phyloP scores from a whole-genome alignment of 2,797 vertebrate species.

The Takifugu rubripes region DNA sequence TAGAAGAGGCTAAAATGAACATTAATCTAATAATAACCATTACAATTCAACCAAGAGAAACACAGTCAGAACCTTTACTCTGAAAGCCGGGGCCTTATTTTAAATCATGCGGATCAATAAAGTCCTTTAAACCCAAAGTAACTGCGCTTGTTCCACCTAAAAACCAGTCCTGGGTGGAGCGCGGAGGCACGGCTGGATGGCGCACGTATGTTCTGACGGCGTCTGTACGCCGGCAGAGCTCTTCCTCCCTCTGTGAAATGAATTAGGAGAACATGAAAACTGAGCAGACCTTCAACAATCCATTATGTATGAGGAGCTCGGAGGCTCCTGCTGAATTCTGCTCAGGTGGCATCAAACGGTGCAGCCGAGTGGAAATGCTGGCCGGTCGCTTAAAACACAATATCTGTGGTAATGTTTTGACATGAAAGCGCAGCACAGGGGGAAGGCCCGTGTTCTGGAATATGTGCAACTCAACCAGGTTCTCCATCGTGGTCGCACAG shows the following conservation, averaged over 20 bases:
- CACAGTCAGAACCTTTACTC: too few species aligned
- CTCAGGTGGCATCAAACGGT: constrained; percentile 72
- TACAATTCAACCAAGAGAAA: neutral
- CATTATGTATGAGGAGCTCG: constrained; percentile 74
- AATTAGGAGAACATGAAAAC: constrained; percentile 74
- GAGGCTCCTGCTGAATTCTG: constrained; percentile 68
- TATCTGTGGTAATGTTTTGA: constrained; percentile 68
- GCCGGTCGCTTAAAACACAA: constrained; percentile 70
- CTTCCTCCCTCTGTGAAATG: constrained; percentile 60
- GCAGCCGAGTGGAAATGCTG: constrained; percentile 71
- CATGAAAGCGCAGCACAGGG: constrained; percentile 43
- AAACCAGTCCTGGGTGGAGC: constrained; percentile 13
- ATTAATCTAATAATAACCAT: neutral
- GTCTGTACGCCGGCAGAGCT: constrained; percentile 34
- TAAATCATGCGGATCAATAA: constrained; percentile 14
- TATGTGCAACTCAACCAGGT: constrained; percentile 38
- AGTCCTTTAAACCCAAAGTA: constrained; percentile 4
- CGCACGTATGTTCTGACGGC: constrained; percentile 10
- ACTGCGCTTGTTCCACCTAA: constrained; percentile 18
- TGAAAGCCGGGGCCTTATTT: too few species aligned
- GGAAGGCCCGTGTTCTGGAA: constrained; percentile 34
- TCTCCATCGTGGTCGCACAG: constrained; percentile 26
- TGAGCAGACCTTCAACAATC: constrained; percentile 66
- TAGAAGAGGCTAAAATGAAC: constrained; percentile 1
- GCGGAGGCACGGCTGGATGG: constrained; percentile 38